Base-by-base conservation (phyloP, 2,888 invertebrate species). In the Panzeria rudis region DNA sequence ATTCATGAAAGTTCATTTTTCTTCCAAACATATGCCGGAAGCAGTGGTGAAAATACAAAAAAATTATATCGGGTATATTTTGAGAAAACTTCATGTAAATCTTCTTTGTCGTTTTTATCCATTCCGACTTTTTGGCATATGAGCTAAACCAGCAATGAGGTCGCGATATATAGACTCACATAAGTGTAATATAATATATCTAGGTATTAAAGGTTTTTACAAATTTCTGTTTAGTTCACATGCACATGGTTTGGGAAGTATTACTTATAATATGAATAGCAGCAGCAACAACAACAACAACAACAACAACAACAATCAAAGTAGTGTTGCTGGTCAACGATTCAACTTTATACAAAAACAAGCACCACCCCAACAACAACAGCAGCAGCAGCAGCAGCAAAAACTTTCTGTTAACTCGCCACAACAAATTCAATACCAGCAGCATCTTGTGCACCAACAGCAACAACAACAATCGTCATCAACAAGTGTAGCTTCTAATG, bases 401-500 rank as follows among this genome's bases (percentile, higher is more conserved):
- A 81, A 59, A 41, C 73, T 68, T 38, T 44, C 11, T 72, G 68
- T 88, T 87, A 88, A 88, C 69, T 75, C 84, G 13, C 87, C 84
- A 25, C 88, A 84, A 44, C 89, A 88, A 66, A 88, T 84, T n/a
- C 88, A 88, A n/a, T 87, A 88, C 17, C 87, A 84, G 32, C 88
- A 87, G 41, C 88, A 84, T 13, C 13, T 66, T 44, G 77, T 86
- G 75, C 87, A 87, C 9, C 87, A 88, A 23, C 88, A 89, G 9
- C 87, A 87, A 68, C 84, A 82, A 64, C 86, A 59, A 23, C 73
- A 72, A 23, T 68, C 35, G 66, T 23, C 64, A 81, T 75, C 62
- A 83, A 50, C 68, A 82, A 72, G 97, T 98, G 25, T 44, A 38
- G 50, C 41, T 71, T 84, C 61, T 83, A 87, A 83, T 52, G 82